Evolutionary conservation across 2,888 invertebrate genomes (phyloP).

Genomic region (Archips crataeganus): DNA sequence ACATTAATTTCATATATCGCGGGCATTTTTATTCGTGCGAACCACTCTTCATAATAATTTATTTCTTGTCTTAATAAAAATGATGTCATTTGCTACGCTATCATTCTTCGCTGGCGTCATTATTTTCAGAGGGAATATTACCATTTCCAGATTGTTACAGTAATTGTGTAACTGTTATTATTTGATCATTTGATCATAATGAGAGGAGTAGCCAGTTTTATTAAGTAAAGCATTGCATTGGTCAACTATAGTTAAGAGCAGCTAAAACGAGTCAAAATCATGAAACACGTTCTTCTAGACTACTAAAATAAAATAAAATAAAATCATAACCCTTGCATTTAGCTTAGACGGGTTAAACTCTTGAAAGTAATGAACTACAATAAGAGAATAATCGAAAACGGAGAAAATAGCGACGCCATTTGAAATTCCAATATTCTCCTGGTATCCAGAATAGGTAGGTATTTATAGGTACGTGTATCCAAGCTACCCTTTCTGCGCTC

Average conservation of each 20-base stretch:
- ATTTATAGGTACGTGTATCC: background rate
- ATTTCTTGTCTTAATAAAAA: conserved; percentile 52
- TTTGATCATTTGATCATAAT: background rate
- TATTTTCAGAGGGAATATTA: conserved; percentile 26
- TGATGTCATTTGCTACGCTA: conserved; percentile 44
- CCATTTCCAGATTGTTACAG: conserved; percentile 7
- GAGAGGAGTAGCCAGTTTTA: background rate
- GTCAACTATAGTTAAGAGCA: background rate
- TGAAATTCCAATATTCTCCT: background rate
- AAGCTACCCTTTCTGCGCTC: background rate
- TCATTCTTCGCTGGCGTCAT: conserved; percentile 39
- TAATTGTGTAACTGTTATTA: background rate
- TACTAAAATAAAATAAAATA: too few species aligned
- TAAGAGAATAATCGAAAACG: background rate
- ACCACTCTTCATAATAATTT: conserved; percentile 47
- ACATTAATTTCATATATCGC: conserved; percentile 41
- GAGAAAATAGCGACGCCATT: conserved; percentile 6
- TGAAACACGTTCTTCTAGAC: background rate
- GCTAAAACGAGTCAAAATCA: background rate
- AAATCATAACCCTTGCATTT: too few species aligned
- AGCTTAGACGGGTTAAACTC: too few species aligned
- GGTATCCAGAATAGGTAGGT: background rate
- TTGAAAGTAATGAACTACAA: background rate
- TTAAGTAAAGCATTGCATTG: background rate
- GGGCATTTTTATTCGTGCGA: conserved; percentile 42